Conservation (phyloP, 2,888 invertebrate genomes). For the Ormyrus nitidulus region DNA sequence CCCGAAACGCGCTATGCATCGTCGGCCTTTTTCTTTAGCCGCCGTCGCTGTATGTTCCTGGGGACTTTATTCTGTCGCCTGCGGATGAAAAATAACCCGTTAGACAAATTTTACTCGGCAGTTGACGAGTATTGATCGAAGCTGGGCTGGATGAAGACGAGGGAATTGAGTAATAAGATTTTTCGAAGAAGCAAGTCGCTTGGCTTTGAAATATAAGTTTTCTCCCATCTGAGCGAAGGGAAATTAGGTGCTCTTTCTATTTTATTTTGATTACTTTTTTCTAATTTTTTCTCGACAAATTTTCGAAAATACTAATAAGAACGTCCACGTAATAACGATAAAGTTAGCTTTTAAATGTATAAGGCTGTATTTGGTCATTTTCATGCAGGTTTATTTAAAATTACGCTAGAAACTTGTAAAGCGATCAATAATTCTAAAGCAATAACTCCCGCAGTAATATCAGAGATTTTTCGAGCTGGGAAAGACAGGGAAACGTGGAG, state of each 20-base stretch:
- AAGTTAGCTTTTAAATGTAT: no score
- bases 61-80: constrained; percentile 43
- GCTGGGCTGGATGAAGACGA: background rate
- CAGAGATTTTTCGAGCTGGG: background rate
- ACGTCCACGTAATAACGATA: no score
- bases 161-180: constrained; percentile 36
- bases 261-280: background rate
- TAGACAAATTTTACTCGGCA: constrained; percentile 45
- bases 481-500: constrained; percentile 13
- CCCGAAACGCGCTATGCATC: background rate
- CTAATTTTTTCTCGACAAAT: background rate
- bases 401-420: no score
- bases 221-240: background rate
- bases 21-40: constrained; percentile 34
- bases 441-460: no score
- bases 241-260: background rate
- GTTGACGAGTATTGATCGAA: constrained; percentile 47
- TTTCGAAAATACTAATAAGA: background rate
- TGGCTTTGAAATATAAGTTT: constrained; percentile 8
- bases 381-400: no score
- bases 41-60: constrained; percentile 10
- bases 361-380: no score
- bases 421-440: no score
- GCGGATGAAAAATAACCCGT: constrained; percentile 49
- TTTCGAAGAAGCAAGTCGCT: background rate